A percentile compares a stretch with the other conserved stretches of the same genome.
Evolutionary conservation across 37 sponge, comb jelly and placozoan species (phyloP).

Genomic region (Beroe forskalii): DNA sequence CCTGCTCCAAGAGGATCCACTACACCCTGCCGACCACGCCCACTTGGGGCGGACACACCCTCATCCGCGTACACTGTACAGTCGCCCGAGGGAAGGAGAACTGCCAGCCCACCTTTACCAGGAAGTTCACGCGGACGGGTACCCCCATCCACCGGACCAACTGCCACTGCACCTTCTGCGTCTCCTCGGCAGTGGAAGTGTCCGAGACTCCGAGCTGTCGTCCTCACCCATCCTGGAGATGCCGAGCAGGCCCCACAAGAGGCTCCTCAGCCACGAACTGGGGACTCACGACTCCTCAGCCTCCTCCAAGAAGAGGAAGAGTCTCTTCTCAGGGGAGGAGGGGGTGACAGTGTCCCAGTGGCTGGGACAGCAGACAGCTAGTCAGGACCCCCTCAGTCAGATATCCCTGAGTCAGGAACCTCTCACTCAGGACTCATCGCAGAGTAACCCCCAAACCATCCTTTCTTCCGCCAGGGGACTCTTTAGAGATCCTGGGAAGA

Average conservation of each 20-base stretch:
- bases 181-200: conserved; percentile 24
- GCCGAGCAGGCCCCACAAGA: neutral
- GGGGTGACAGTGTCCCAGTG: neutral
- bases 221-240: conserved; percentile 36
- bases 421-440: neutral
- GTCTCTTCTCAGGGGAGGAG: conserved; percentile 9
- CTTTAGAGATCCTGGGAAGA: too few species aligned
- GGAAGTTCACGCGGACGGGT: conserved; percentile 39
- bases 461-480: neutral
- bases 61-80: neutral
- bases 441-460: neutral
- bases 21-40: conserved; percentile 28
- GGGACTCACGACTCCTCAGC: neutral
- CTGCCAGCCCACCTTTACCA: neutral
- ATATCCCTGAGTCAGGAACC: neutral
- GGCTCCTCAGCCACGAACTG: conserved; percentile 40
- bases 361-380: neutral
- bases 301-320: conserved; percentile 22
- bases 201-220: conserved; percentile 43
- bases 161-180: conserved; percentile 51
- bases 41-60: neutral
- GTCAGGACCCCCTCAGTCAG: neutral
- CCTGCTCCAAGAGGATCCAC: conserved; percentile 15
- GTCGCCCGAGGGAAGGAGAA: neutral
- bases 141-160: conserved; percentile 53